These are phyloP conservation scores for Aleadryas rufinucha DNA, from an alignment of 2,113 vertebrate genomes.

Conservation along the genomic window DNA sequence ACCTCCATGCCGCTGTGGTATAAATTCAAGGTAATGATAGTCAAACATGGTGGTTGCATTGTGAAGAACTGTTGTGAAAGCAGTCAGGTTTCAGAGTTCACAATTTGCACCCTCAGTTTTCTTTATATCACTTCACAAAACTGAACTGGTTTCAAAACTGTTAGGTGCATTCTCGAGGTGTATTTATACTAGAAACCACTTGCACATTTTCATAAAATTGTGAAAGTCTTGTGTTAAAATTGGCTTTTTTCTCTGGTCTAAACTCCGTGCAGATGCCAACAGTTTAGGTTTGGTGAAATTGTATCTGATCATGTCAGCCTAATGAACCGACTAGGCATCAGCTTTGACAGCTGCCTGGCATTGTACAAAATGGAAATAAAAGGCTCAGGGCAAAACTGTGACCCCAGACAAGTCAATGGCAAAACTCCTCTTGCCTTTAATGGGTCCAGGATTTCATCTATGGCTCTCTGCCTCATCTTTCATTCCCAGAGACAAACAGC, in stretches of 20 bases:
- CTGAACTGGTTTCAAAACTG: neutral
- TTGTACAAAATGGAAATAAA: constrained; percentile 3
- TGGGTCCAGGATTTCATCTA: constrained; percentile 19
- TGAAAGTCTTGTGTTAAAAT: neutral
- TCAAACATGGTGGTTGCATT: neutral
- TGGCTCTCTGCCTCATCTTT: neutral
- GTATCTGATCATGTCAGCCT: constrained; percentile 24
- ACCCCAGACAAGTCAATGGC: constrained; percentile 25
- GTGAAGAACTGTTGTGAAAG: neutral
- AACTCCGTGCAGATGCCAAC: neutral
- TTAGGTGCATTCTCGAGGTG: rapidly evolving
- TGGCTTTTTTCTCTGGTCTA: neutral
- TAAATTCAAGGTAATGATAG: neutral
- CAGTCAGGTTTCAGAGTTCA: neutral
- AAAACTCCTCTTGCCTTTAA: constrained; percentile 34
- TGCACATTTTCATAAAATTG: neutral
- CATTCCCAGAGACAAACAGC: constrained; percentile 17
- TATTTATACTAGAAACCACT: neutral
- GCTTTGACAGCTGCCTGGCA: constrained; percentile 29
- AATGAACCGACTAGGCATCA: neutral
- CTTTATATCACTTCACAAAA: neutral
- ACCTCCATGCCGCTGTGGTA: neutral
- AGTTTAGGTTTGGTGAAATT: constrained; percentile 4
- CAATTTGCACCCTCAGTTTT: neutral
- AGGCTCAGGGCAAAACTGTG: constrained; percentile 27